phyloP scores from a whole-genome alignment of 1,140 invertebrate genomes.

The Heterodera carotae region DNA sequence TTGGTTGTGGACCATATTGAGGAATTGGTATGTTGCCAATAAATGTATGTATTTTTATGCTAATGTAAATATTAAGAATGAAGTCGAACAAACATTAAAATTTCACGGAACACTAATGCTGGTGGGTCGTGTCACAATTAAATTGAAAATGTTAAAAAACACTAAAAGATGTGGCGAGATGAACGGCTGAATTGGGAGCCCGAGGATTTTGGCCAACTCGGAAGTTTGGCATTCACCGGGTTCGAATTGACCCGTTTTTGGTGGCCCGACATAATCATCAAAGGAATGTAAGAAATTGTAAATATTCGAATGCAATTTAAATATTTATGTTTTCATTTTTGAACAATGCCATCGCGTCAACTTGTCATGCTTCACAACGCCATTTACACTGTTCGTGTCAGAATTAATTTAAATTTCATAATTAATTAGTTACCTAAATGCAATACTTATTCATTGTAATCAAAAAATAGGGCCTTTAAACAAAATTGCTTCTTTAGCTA shows the following conservation, averaged over 20 bases:
- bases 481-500: slow-evolving; percentile 7
- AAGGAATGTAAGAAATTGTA: slow-evolving; percentile 19
- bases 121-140: background rate
- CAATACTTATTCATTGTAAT: no score
- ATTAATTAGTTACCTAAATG: background rate
- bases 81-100: slow-evolving; percentile 17
- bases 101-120: slow-evolving; percentile 26
- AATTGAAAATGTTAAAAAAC: background rate
- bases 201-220: slow-evolving; percentile 24
- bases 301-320: background rate
- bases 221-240: slow-evolving; percentile 23
- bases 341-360: slow-evolving; percentile 23
- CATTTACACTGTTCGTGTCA: slow-evolving; percentile 25
- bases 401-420: background rate
- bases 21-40: slow-evolving; percentile 7
- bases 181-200: slow-evolving; percentile 20
- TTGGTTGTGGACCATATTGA: slow-evolving; percentile 30
- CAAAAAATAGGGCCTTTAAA: no score
- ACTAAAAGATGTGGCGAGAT: slow-evolving; percentile 26
- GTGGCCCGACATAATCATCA: slow-evolving; percentile 21
- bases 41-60: background rate
- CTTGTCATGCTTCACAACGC: slow-evolving; percentile 26
- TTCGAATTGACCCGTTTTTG: slow-evolving; percentile 27
- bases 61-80: slow-evolving; percentile 19
- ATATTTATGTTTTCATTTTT: background rate